Evolutionary conservation across 2,797 vertebrate species (phyloP), one percentile per base, ranked within the genome.

Genomic region (Natrix natrix): DNA sequence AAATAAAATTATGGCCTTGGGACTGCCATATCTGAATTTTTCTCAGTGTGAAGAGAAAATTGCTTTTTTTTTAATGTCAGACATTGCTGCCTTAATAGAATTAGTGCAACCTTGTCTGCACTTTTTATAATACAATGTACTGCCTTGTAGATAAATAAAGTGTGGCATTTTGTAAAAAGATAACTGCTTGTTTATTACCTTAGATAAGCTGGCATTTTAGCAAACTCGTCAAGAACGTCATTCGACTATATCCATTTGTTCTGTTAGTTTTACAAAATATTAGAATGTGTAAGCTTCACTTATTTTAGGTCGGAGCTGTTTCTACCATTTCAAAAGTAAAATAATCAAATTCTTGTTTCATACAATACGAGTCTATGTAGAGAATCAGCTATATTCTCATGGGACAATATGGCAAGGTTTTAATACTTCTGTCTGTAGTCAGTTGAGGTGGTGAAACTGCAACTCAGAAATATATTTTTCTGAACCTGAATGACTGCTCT

Each of bases 61-160:
- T 97, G 97, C 97, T 96, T 98, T 97, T 98, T 22, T 95, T 90
- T 94, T 93, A 5, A 94, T 89, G 96, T 95, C 78, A 96, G 96
- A 96, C 96, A 96, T 97, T 95, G 97, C 97, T 98, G 98, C 98
- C 97, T 98, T 98, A 98, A 98, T 98, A 98, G 97, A 97, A 97
- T 98, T 97, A 97, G 97, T 98, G 98, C 97, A 97, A 97, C 90
- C 97, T 96, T 96, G 91, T 63, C 96, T 95, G 98, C 98, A 98
- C 97, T 98, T 98, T 98, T 98, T 98, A 97, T 96, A 97, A 89
- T 93, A 98, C 97, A 97, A 95, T 98, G 97, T 98, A 98, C 98
- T 99, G 99, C 99, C 98, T 98, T 98, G 98, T 98, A 98, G 98
- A 97, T 97, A 97, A 99, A 99, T 99, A 99, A 99, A 99, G 98